Base-by-base conservation (phyloP, 2,113 vertebrate genomes). In the Bostrychus sinensis region DNA sequence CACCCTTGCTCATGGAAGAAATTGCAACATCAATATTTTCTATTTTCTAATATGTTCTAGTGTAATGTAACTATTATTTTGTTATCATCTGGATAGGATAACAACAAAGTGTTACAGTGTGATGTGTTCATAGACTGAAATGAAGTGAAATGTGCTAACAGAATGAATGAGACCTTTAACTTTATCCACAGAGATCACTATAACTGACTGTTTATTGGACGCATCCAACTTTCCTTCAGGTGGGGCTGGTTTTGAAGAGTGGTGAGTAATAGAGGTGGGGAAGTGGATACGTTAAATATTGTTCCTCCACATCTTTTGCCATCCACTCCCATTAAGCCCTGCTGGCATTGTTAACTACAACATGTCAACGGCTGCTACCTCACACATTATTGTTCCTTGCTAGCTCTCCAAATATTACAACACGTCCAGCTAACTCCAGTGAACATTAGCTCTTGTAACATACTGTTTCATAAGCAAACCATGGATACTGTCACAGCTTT, bases 361-460 rank as follows among this genome's bases (percentile, higher is more conserved):
- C 80, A 81, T 81, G 75, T 81, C 85, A 83, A 76, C 41, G 42
- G 66, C 77, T 64, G 70, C 77, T 82, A 75, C 71, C 62, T 77
- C 74, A 36, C 38, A 77, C 65, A 83, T 84, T 78, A 83, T 87
- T 84, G 80, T 81, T 86, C 78, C 85, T 84, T 81, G 72, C 75
- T 42, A 50, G 4, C 30, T 67, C 71, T 87, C 62, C 54, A 79
- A 48, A 83, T 83, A 62, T 83, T 78, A 67, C 36, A 62, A 14
- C 71, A 75, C 62, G 54, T 56, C 68, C 75, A 69, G 60, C 57
- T n/a, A 58, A 71, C 53, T 74, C 32, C 3, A 25, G 55, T 59
- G 72, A 76, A 81, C 63, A 58, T 68, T 54, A 25, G 17, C 42
- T 55, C 42, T 62, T 38, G 57, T 62, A 58, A 78, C 60, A 69